Base-by-base conservation (phyloP, 2,888 invertebrate genomes). In the Lepas anatifera region DNA sequence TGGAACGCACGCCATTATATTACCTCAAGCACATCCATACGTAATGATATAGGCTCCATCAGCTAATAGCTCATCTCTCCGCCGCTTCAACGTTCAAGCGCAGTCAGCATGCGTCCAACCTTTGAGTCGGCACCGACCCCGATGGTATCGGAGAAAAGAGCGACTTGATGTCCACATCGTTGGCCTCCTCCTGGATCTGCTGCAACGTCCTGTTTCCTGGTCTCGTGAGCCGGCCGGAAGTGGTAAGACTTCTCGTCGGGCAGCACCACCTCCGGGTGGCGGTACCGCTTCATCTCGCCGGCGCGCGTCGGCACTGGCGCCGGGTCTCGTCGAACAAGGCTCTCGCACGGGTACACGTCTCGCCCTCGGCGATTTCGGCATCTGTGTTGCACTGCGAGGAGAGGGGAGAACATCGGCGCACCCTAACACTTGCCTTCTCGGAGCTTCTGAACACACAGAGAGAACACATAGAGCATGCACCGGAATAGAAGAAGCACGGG, bases 331-430 rank as follows among this genome's bases (percentile, higher is more conserved):
- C 92, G 78, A 94, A 96, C 72, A 91, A n/a, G 85, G 0, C 90
- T 92, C 78, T 95, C 94, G 79, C 95, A 96, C 66, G 99, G 88
- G 79, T 86, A 98, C 2, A 97, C 87, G 80, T 98, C 96, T 71
- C n/a, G n/a, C 86, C 85, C 80, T 99, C 98, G 0, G 88, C 84
- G 73, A 97, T 88, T 83, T 98, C 98, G 0, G 97, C n/a, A n/a
- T n/a, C n/a, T 98, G 66, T 92, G 90, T 22, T 98, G 89, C 80
- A 88, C 93, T 93, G 52, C 27, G 25, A 29, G 29, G 10, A 22
- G 46, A 18, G 46, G 22, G 7, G 46, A n/a, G 46, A n/a, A n/a
- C n/a, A n/a, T n/a, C n/a, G n/a, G n/a, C n/a, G n/a, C n/a, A n/a
- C n/a, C n/a, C n/a, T n/a, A n/a, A n/a, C n/a, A n/a, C n/a, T n/a